phyloP scores from a whole-genome alignment of 2,113 vertebrate species.

The Numida meleagris region DNA sequence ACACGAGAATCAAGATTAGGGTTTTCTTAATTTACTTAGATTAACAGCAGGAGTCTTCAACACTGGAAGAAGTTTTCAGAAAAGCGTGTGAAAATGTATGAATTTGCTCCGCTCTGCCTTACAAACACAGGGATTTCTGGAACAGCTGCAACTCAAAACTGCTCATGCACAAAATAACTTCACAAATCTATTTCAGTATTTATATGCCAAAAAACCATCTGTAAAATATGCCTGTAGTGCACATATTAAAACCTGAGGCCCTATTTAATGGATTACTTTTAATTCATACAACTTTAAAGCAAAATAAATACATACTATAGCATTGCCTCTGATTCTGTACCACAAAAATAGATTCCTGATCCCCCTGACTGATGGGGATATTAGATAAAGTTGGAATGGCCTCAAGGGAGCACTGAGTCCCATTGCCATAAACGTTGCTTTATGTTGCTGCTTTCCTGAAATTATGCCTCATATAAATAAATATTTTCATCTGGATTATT shows the following conservation, averaged over 20 bases:
- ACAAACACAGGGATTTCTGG: neutral
- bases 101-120: neutral
- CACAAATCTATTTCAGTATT: neutral
- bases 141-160: neutral
- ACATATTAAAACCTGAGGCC: neutral
- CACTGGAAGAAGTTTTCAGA: neutral
- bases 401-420: neutral
- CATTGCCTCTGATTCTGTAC: neutral
- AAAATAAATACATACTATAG: neutral
- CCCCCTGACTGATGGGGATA: neutral
- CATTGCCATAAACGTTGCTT: neutral
- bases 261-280: neutral
- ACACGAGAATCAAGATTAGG: neutral
- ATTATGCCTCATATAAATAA: neutral
- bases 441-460: neutral
- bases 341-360: neutral
- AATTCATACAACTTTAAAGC: neutral
- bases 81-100: neutral
- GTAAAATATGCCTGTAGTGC: neutral
- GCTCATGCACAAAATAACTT: neutral
- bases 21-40: neutral
- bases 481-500: neutral
- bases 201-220: neutral
- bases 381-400: neutral
- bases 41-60: neutral